A percentile compares a stretch with the other conserved stretches of the same genome.
These are phyloP conservation scores for Hedychridium roseum DNA, from an alignment of 2,888 invertebrate species.

Conservation along the genomic window DNA sequence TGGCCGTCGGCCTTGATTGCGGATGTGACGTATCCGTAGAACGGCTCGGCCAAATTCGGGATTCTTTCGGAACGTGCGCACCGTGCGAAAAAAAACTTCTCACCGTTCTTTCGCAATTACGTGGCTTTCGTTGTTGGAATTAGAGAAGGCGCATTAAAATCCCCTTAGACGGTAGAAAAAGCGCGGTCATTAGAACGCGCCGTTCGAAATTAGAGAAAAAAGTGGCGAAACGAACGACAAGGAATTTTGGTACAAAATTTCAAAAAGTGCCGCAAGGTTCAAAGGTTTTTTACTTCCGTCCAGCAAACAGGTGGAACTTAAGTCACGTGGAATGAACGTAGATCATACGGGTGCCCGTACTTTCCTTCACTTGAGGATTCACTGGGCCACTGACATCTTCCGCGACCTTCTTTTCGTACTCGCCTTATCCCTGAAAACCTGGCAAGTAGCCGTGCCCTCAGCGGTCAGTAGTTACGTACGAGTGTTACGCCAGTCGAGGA, in stretches of 20 bases:
- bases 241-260: too few relatives aligned
- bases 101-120: constrained; percentile 14
- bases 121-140: neutral
- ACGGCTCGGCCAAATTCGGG: constrained; percentile 13
- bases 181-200: too few relatives aligned
- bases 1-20: constrained; percentile 33
- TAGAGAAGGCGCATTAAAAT: too few relatives aligned
- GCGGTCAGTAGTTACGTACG: constrained; percentile 36
- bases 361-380: too few relatives aligned
- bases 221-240: too few relatives aligned
- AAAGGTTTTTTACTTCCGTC: too few relatives aligned
- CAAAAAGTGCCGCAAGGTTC: too few relatives aligned
- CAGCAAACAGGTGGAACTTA: constrained; percentile 6
- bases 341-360: constrained; percentile 36
- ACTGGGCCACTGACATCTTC: neutral
- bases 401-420: neutral
- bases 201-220: too few relatives aligned
- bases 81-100: constrained; percentile 4
- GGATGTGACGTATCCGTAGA: constrained; percentile 42
- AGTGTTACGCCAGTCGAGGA: constrained; percentile 29
- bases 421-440: too few relatives aligned
- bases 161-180: too few relatives aligned
- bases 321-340: constrained; percentile 11
- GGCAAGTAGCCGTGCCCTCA: constrained; percentile 19
- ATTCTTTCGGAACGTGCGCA: constrained; percentile 19